Conservation (phyloP, 1,140 invertebrate species). For the Drosophila paulistorum region DNA sequence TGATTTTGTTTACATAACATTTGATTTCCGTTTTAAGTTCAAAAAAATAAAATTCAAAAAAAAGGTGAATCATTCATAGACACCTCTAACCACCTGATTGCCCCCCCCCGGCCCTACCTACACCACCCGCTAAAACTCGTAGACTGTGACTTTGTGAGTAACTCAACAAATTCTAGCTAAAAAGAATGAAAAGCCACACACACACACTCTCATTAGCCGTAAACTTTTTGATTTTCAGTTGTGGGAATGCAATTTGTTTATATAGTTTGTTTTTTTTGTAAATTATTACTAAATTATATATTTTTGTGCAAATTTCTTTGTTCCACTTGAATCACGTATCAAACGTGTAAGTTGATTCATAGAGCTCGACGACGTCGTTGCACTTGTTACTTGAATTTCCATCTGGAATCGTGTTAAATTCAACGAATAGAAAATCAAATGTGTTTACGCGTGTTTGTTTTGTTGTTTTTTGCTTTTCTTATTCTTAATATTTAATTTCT, state of each 20-base stretch:
- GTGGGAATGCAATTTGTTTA: neutral
- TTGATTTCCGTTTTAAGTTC: neutral
- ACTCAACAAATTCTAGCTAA: slow-evolving; percentile 10
- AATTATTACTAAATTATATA: slow-evolving; percentile 5
- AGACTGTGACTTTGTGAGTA: slow-evolving; percentile 10
- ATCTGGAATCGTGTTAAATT: slow-evolving; percentile 4
- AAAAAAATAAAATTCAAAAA: too few relatives aligned
- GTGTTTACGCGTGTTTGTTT: neutral
- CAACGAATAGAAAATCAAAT: neutral
- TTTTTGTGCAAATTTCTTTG: neutral
- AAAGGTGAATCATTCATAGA: neutral
- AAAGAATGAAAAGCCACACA: neutral
- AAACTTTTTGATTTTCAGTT: slow-evolving; percentile 4
- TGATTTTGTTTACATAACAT: slow-evolving; percentile 9
- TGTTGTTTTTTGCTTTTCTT: too few relatives aligned
- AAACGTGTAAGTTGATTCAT: slow-evolving; percentile 4
- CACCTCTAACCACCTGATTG: slow-evolving; percentile 1
- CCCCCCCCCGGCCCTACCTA: neutral
- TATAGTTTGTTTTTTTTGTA: slow-evolving; percentile 1
- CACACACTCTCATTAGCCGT: neutral
- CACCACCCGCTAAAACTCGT: neutral
- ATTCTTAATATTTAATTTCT: slow-evolving; percentile 3
- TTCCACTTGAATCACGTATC: slow-evolving; percentile 8
- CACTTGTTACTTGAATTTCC: slow-evolving; percentile 9
- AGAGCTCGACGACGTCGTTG: neutral